Evolutionary conservation across 2,113 vertebrate species (phyloP).

Genomic region (Micronycteris hirsuta): DNA sequence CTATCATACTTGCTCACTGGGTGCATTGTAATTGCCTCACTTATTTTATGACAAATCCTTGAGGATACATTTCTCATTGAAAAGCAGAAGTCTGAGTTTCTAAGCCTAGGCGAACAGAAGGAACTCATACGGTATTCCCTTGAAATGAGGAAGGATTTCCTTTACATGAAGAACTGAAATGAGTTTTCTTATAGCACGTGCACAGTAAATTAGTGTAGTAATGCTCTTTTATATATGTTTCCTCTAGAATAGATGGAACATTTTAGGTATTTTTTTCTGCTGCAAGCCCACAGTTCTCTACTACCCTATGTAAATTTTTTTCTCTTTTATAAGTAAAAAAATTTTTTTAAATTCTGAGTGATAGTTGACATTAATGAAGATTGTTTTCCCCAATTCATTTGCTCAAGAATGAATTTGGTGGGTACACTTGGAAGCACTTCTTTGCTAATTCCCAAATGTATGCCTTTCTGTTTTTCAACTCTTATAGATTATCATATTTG

Average conservation of each 20-base stretch:
- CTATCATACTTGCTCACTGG: background rate
- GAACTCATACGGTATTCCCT: background rate
- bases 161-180: background rate
- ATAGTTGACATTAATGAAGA: conserved; percentile 14
- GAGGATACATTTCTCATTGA: background rate
- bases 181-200: background rate
- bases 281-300: background rate
- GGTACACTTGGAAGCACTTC: background rate
- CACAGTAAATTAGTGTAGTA: background rate
- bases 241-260: background rate
- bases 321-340: background rate
- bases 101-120: background rate
- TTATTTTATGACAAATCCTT: background rate
- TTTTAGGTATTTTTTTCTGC: background rate
- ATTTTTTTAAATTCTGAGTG: background rate
- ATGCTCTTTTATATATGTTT: background rate
- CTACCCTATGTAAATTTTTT: background rate
- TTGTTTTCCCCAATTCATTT: background rate
- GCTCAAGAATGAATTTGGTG: background rate
- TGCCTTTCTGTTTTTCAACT: conserved; percentile 56
- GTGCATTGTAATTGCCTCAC: background rate
- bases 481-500: conserved; percentile 93
- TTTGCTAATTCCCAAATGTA: conserved; percentile 31
- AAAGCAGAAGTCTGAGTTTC: background rate
- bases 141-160: background rate